A percentile compares a stretch with the other conserved stretches of the same genome.
phyloP scores from a whole-genome alignment of 2,113 vertebrate genomes.

The Phalacrocorax carbo region DNA sequence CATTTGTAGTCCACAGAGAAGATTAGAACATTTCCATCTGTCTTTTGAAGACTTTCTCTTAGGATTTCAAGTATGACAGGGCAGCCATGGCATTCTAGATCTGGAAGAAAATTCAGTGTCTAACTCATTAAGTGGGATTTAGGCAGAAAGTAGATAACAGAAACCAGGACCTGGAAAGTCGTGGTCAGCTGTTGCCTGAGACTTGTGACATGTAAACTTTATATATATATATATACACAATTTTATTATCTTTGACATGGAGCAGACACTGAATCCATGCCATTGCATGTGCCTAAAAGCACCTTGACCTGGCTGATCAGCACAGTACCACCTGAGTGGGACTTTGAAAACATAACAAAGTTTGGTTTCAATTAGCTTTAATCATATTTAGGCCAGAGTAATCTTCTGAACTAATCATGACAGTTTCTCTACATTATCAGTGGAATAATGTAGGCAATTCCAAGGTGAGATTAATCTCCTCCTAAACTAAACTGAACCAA shows the following conservation, averaged over 20 bases:
- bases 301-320: neutral
- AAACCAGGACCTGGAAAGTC: neutral
- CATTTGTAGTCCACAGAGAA: slow-evolving; percentile 57
- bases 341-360: neutral
- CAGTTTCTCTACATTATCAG: neutral
- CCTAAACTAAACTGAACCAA: neutral
- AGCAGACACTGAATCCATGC: neutral
- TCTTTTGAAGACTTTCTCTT: slow-evolving; percentile 30
- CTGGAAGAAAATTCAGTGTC: neutral
- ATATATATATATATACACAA: neutral
- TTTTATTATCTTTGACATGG: neutral
- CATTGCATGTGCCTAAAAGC: neutral
- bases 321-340: neutral
- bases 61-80: slow-evolving; percentile 3
- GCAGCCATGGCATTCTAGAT: neutral
- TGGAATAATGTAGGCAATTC: neutral
- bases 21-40: slow-evolving; percentile 46
- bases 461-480: neutral
- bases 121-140: neutral
- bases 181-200: neutral
- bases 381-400: neutral
- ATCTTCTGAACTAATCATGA: neutral
- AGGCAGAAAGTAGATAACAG: neutral
- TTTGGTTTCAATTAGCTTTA: neutral
- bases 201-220: neutral